Percentiles rank a stretch among this genome's conserved stretches.
phyloP scores from a whole-genome alignment of 2,113 vertebrate genomes.

The Seriola dumerili region DNA sequence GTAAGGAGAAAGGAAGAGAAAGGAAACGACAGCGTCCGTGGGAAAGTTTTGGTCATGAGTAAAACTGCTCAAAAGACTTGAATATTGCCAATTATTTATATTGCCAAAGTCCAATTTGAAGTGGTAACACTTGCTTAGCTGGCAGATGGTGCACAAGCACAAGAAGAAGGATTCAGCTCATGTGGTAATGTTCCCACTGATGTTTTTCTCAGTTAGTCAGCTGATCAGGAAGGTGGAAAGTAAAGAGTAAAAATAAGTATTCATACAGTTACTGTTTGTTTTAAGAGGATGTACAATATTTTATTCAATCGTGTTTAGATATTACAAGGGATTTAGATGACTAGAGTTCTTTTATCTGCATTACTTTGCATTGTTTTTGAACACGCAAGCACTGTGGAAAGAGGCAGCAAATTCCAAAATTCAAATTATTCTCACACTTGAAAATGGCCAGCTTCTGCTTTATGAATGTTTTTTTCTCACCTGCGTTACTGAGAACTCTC shows the following conservation, averaged over 20 bases:
- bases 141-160: conserved; percentile 30
- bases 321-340: conserved; percentile 12
- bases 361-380: conserved; percentile 24
- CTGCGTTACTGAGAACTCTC: background rate
- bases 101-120: conserved; percentile 7
- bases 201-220: conserved; percentile 42
- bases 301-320: background rate
- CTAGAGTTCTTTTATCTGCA: conserved; percentile 9
- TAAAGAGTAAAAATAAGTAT: conserved; percentile 24
- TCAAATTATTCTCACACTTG: conserved; percentile 23
- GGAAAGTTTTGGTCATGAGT: background rate
- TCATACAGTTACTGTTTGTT: conserved; percentile 11
- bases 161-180: conserved; percentile 47
- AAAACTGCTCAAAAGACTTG: conserved; percentile 19
- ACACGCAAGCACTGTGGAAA: conserved; percentile 4
- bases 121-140: conserved; percentile 35
- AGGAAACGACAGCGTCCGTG: background rate
- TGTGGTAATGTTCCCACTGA: conserved; percentile 39
- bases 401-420: conserved; percentile 6
- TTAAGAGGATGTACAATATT: background rate
- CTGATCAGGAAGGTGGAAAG: conserved; percentile 32
- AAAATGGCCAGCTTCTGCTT: conserved; percentile 14
- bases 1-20: too few species aligned
- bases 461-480: background rate
- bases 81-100: background rate